Base-by-base conservation (phyloP, 2,797 vertebrate genomes). In the Holocentrus rufus region DNA sequence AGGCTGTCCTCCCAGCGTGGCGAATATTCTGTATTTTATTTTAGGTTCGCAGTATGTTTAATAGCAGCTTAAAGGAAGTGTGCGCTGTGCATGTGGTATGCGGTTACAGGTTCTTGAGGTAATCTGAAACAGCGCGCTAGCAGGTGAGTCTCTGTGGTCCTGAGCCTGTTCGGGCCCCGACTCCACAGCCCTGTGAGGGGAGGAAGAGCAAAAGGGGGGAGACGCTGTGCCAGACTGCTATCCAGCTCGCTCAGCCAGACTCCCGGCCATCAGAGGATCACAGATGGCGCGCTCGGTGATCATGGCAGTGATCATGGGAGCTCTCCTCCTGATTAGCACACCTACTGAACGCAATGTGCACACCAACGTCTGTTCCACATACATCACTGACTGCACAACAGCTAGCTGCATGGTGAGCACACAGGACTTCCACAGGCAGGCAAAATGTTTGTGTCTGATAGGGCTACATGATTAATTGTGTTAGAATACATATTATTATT, bases 251-350 rank as follows among this genome's bases (percentile, higher is more conserved):
- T 80, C 77, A 76, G 83, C 75, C 87, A 87, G 77, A 69, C 80
- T 81, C 74, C 76, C 74, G 73, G 77, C 82, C 79, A 57, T 86
- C 82, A 18, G 76, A 72, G 80, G 39, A 50, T 69, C 90, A 91
- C 93, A 95, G 94, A 95, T 95, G 94, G 93, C 77, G 73, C 72
- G 31, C 90, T 88, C 83, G 65, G 90, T 36, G 74, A 91, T 91
- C 80, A 75, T 90, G 90, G 87, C 90, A 89, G 80, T 58, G 67
- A 85, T 89, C 77, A 62, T 81, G 84, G 85, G 80, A 92, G 90
- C 89, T 83, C 82, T 86, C 71, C 81, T 89, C 76, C 72, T 89
- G 90, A 94, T 93, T 92, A 92, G 70, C 84, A 80, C 84, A 90
- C 90, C 90, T 80, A 85, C 85, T 88, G 84, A 87, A 89, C 88